A percentile compares a stretch with the other conserved stretches of the same genome.
phyloP scores from a whole-genome alignment of 2,113 vertebrate species.

The Pseudorectes ferrugineus region DNA sequence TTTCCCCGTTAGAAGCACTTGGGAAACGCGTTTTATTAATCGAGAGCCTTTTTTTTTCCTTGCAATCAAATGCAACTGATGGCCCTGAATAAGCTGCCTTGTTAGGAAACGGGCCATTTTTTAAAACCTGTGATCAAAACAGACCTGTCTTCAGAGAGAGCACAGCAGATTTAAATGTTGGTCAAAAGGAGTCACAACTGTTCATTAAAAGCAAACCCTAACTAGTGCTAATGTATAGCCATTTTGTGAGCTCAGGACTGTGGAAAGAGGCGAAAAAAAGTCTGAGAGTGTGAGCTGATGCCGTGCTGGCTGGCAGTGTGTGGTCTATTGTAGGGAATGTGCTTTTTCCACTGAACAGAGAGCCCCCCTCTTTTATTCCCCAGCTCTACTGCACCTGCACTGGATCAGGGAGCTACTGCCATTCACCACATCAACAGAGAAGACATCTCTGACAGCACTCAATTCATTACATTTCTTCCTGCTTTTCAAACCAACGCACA shows the following conservation, averaged over 20 bases:
- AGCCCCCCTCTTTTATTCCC: conserved; percentile 71
- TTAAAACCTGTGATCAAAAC: conserved; percentile 63
- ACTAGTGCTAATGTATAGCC: conserved; percentile 75
- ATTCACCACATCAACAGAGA: conserved; percentile 88
- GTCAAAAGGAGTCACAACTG: conserved; percentile 73
- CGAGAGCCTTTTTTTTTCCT: not conserved
- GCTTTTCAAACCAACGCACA: conserved; percentile 76
- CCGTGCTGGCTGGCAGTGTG: conserved; percentile 97
- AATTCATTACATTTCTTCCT: conserved; percentile 89
- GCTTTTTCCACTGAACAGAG: conserved; percentile 81
- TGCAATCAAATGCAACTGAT: not conserved
- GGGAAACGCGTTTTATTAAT: not conserved
- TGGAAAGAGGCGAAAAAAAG: conserved; percentile 66
- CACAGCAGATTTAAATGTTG: conserved; percentile 70
- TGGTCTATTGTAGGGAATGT: conserved; percentile 91
- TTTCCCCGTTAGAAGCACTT: not conserved
- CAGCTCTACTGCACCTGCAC: conserved; percentile 92
- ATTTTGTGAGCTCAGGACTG: conserved; percentile 79
- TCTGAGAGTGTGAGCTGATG: conserved; percentile 84
- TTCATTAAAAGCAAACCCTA: conserved; percentile 75
- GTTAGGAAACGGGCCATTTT: conserved; percentile 31
- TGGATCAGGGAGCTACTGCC: conserved; percentile 90
- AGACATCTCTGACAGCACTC: conserved; percentile 90
- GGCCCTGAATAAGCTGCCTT: conserved; percentile 7
- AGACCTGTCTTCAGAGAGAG: conserved; percentile 48